Evolutionary conservation across 2,888 invertebrate genomes (phyloP).

Genomic region (Torymus aiolomorphi): DNA sequence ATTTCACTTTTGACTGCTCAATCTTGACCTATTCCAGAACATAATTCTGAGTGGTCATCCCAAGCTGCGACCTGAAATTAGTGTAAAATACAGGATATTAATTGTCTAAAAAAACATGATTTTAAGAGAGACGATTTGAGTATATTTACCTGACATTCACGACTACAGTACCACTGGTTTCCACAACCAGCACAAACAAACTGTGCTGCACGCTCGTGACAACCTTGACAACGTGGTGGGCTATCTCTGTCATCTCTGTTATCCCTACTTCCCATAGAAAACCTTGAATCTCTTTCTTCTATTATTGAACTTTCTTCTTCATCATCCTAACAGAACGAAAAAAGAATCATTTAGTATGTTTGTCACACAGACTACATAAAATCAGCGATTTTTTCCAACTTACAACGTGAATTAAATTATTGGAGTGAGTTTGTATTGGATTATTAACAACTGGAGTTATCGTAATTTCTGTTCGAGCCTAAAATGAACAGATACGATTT

Average conservation of each 20-base stretch:
- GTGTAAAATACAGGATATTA: slow-evolving; percentile 7
- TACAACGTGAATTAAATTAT: slow-evolving; percentile 72
- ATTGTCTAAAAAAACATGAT: no score
- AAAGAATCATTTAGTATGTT: slow-evolving; percentile 8
- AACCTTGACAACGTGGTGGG: slow-evolving; percentile 90
- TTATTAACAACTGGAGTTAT: slow-evolving; percentile 78
- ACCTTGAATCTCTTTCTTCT: slow-evolving; percentile 75
- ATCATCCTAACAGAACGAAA: slow-evolving; percentile 75
- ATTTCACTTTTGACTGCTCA: slow-evolving; percentile 60
- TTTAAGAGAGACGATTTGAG: no score
- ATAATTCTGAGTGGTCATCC: slow-evolving; percentile 92
- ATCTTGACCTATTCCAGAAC: slow-evolving; percentile 81
- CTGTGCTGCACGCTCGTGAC: slow-evolving; percentile 87
- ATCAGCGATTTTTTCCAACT: slow-evolving; percentile 55
- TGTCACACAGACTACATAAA: background rate
- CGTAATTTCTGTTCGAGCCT: slow-evolving; percentile 80
- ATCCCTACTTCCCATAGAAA: slow-evolving; percentile 68
- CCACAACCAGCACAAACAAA: slow-evolving; percentile 94
- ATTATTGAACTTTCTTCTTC: slow-evolving; percentile 76
- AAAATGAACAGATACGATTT: slow-evolving; percentile 62
- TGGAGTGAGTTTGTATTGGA: slow-evolving; percentile 69
- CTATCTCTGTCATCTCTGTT: slow-evolving; percentile 73
- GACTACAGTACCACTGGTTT: slow-evolving; percentile 96
- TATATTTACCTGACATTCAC: slow-evolving; percentile 89
- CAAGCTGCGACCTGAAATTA: slow-evolving; percentile 85